These are phyloP conservation scores for Phoenoteleia sp. DNA, from an alignment of 2,888 invertebrate species.

Conservation along the genomic window DNA sequence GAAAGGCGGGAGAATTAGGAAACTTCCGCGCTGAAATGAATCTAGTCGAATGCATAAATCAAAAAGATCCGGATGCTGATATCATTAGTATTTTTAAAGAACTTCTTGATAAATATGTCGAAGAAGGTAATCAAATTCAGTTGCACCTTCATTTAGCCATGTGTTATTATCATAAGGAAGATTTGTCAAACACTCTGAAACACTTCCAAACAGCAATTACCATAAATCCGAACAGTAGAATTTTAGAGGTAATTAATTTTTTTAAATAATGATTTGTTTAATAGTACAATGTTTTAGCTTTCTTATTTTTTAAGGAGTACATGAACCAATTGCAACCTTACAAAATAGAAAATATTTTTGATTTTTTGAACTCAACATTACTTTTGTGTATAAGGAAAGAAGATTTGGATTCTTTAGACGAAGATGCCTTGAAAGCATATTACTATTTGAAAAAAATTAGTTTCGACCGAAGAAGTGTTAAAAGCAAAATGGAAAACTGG, in stretches of 20 bases:
- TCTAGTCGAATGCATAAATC: background rate
- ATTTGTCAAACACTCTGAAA: background rate
- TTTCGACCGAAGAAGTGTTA: too few species aligned
- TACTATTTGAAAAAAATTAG: too few species aligned
- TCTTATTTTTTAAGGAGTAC: background rate
- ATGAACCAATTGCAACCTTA: too few species aligned
- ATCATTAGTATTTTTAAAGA: background rate
- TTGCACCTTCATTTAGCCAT: background rate
- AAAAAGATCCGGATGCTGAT: background rate
- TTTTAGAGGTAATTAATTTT: background rate
- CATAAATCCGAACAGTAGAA: background rate
- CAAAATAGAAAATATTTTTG: too few species aligned
- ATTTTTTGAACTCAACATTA: too few species aligned
- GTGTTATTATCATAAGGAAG: background rate
- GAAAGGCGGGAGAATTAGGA: background rate
- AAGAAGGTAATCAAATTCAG: background rate
- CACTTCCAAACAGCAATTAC: slow-evolving; percentile 6
- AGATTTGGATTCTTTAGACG: too few species aligned
- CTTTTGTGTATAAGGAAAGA: too few species aligned
- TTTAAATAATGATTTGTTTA: too few species aligned
- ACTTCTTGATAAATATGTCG: background rate
- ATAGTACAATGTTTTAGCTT: too few species aligned
- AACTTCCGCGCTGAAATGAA: background rate
- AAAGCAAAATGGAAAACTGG: too few species aligned
- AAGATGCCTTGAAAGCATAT: too few species aligned